These are phyloP conservation scores for Callochromis pleurospilus DNA, from an alignment of 2,113 vertebrate species.

Conservation along the genomic window DNA sequence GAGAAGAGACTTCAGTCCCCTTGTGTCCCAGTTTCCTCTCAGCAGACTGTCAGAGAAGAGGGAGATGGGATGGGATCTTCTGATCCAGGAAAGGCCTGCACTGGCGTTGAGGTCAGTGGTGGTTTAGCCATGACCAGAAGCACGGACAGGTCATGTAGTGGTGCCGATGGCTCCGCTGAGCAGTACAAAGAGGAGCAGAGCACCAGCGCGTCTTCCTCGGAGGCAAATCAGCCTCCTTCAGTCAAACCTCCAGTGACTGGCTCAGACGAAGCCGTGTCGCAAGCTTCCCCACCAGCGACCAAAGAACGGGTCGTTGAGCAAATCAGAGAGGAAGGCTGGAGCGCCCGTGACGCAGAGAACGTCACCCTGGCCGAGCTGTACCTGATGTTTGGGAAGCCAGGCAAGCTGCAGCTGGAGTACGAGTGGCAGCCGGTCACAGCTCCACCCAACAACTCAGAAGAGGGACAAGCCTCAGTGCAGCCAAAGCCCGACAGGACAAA, in stretches of 20 bases:
- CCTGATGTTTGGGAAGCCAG: conserved; percentile 97
- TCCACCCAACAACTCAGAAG: conserved; percentile 20
- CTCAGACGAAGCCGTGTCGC: conserved; percentile 39
- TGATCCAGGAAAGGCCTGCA: conserved; percentile 1
- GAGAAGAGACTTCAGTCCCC: conserved; percentile 30
- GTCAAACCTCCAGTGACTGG: not conserved
- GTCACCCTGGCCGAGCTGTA: conserved; percentile 97
- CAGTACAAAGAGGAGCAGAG: conserved; percentile 45
- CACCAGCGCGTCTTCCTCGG: conserved; percentile 17
- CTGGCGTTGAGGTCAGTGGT: not conserved
- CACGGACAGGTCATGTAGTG: conserved; percentile 42
- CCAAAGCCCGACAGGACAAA: conserved; percentile 71
- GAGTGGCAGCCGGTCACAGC: conserved; percentile 80
- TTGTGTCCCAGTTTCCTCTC: not conserved
- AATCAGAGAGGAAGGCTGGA: conserved; percentile 92
- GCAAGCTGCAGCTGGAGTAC: conserved; percentile 92
- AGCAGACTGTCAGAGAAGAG: conserved; percentile 32
- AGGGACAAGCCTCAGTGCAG: conserved; percentile 25
- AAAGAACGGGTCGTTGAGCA: conserved; percentile 74
- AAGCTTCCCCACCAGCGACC: conserved; percentile 32
- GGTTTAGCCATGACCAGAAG: not conserved
- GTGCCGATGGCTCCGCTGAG: conserved; percentile 20
- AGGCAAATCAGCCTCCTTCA: conserved; percentile 18
- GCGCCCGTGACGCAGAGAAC: conserved; percentile 80
- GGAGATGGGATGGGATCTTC: not conserved